phyloP scores from a whole-genome alignment of 2,113 vertebrate species.

The Chaetops frenatus region DNA sequence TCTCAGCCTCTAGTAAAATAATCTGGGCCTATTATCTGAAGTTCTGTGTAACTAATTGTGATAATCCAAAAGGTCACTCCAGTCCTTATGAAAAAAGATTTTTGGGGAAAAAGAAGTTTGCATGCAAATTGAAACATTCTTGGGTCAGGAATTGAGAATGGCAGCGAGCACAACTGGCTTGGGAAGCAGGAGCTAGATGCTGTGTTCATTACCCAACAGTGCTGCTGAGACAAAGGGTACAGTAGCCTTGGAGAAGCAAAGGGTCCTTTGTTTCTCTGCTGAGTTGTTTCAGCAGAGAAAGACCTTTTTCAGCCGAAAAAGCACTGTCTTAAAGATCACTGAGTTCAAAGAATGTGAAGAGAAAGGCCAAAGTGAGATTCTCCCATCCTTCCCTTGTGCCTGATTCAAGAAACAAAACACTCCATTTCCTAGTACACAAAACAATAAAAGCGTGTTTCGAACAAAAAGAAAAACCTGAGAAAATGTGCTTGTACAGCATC shows the following conservation, averaged over 20 bases:
- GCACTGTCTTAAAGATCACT: neutral
- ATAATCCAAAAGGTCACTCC: neutral
- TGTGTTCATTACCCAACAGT: neutral
- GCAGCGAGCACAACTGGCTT: fast-evolving
- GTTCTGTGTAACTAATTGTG: neutral
- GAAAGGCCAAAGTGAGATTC: neutral
- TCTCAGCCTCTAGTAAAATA: neutral
- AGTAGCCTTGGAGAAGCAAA: neutral
- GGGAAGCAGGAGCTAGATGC: neutral
- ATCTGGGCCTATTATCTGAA: neutral
- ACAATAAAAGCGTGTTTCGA: neutral
- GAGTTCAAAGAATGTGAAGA: neutral
- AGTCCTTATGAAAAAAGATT: neutral
- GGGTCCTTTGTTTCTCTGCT: neutral
- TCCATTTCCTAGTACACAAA: neutral
- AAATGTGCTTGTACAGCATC: neutral
- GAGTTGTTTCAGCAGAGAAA: neutral
- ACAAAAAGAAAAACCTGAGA: neutral
- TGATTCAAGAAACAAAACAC: neutral
- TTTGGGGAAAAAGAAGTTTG: neutral
- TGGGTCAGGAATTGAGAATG: neutral
- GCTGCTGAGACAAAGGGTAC: neutral
- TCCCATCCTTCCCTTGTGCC: neutral
- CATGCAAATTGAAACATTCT: neutral
- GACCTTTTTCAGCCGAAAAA: neutral